Percentiles rank a stretch among this genome's conserved stretches.
These are phyloP conservation scores for Okapia johnstoni DNA, from an alignment of 2,113 vertebrate species.

Conservation along the genomic window DNA sequence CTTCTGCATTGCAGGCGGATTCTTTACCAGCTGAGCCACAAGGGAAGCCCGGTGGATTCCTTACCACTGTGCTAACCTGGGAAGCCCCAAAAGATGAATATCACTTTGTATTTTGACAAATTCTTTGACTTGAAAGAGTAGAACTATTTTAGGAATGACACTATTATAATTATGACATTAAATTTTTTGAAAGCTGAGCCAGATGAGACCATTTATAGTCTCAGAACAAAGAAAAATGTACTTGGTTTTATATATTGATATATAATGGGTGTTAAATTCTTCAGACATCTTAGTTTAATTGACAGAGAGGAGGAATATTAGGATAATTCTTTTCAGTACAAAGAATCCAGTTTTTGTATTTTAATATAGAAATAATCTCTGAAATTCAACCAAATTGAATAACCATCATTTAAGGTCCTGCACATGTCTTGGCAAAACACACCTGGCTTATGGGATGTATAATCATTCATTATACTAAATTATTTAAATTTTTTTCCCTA, in stretches of 20 bases:
- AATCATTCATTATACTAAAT: slow-evolving; percentile 6
- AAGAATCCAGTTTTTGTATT: neutral
- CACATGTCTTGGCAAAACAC: neutral
- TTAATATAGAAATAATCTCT: slow-evolving; percentile 5
- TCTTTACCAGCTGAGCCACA: neutral
- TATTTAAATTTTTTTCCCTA: slow-evolving; percentile 34
- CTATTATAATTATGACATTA: neutral
- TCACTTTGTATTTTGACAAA: neutral
- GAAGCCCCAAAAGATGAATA: neutral
- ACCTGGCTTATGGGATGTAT: neutral
- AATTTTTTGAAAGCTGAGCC: neutral
- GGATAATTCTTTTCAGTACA: neutral
- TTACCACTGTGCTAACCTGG: neutral
- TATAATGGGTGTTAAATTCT: neutral
- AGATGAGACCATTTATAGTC: neutral
- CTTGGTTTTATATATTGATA: neutral
- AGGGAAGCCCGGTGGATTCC: rapidly evolving
- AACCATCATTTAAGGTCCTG: neutral
- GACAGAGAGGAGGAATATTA: neutral
- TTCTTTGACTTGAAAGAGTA: neutral
- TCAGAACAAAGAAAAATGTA: neutral
- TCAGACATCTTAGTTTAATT: neutral
- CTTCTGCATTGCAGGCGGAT: neutral
- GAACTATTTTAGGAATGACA: neutral
- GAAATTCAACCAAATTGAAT: neutral